Percentiles rank a stretch among this genome's conserved stretches.
These are phyloP conservation scores for Scopus umbretta DNA, from an alignment of 2,113 vertebrate genomes.

Conservation along the genomic window DNA sequence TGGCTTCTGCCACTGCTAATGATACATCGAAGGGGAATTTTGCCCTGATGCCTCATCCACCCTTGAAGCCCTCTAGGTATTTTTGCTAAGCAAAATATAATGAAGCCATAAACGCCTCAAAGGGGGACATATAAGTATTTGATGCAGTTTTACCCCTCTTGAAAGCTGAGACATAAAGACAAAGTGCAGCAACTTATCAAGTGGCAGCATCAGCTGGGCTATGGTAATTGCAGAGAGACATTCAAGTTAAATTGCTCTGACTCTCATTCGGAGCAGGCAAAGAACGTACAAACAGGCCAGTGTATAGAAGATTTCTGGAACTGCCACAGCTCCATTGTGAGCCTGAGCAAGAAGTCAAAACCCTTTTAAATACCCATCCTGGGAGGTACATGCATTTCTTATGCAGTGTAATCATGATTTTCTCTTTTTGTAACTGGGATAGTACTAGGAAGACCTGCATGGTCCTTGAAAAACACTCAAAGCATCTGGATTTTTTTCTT, in stretches of 20 bases:
- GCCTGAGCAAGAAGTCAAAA: neutral
- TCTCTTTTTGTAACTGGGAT: neutral
- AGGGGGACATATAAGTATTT: neutral
- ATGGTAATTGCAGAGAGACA: neutral
- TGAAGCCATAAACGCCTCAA: neutral
- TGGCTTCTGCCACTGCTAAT: neutral
- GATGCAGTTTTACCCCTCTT: neutral
- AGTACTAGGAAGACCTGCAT: neutral
- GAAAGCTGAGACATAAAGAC: neutral
- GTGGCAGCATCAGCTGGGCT: neutral
- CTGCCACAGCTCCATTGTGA: neutral
- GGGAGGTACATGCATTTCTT: neutral
- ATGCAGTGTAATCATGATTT: neutral
- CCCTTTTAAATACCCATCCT: neutral
- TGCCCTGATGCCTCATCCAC: neutral
- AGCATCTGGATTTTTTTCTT: neutral
- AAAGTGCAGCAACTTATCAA: neutral
- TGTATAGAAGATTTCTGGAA: neutral
- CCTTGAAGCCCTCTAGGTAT: neutral
- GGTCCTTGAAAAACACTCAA: neutral
- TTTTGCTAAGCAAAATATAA: neutral
- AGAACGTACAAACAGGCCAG: neutral
- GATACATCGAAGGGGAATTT: neutral
- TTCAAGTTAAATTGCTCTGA: neutral
- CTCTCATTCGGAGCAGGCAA: neutral